phyloP scores from a whole-genome alignment of 2,113 vertebrate species.

The Kryptolebias marmoratus region DNA sequence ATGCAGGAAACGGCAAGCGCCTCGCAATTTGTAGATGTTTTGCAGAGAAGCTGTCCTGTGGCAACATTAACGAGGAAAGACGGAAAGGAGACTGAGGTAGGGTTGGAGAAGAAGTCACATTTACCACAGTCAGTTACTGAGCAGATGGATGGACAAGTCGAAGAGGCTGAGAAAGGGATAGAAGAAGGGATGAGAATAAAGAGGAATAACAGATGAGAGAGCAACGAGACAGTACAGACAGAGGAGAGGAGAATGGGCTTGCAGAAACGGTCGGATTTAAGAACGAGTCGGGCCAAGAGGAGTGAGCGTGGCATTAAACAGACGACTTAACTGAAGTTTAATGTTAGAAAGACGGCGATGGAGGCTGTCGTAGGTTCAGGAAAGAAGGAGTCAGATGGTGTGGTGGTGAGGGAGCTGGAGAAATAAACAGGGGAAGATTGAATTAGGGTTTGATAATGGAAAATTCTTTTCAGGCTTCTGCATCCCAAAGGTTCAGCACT shows the following conservation, averaged over 20 bases:
- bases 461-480: not conserved
- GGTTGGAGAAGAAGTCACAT: not conserved
- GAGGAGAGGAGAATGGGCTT: not conserved
- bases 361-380: not conserved
- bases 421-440: conserved; percentile 2
- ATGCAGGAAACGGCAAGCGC: conserved; percentile 7
- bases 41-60: conserved; percentile 16
- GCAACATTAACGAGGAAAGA: conserved; percentile 33
- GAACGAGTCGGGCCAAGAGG: conserved; percentile 3
- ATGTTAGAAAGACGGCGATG: conserved; percentile 6
- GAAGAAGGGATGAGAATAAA: conserved; percentile 31
- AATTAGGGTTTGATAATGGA: not conserved
- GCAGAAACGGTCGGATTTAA: conserved; percentile 27
- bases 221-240: not conserved
- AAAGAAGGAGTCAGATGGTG: not conserved
- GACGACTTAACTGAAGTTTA: conserved; percentile 10
- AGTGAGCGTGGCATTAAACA: conserved; percentile 53
- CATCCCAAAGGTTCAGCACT: too few relatives aligned
- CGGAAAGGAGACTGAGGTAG: not conserved
- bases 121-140: not conserved
- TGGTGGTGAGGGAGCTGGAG: not conserved
- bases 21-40: not conserved
- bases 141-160: conserved; percentile 12
- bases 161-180: conserved; percentile 19
- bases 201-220: conserved; percentile 18